phyloP scores from a whole-genome alignment of 2,797 vertebrate species.

The Triplophysa bombifrons region DNA sequence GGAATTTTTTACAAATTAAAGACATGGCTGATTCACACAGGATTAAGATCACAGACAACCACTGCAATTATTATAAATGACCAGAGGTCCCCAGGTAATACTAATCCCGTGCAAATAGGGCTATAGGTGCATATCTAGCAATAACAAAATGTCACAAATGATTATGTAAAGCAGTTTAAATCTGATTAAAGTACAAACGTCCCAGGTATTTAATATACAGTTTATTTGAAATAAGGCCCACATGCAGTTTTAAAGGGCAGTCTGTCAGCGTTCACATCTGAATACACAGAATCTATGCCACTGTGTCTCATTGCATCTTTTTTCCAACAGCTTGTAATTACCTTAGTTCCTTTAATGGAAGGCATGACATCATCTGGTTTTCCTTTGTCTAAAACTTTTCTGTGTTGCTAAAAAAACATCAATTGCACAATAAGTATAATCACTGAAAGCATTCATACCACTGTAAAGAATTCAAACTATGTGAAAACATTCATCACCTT shows the following conservation, averaged over 20 bases:
- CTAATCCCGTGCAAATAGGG: too few species aligned
- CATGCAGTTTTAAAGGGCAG: too few species aligned
- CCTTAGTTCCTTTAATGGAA: constrained; percentile 93
- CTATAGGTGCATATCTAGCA: background rate
- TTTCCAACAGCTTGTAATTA: constrained; percentile 55
- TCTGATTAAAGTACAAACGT: too few species aligned
- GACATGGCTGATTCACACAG: too few species aligned
- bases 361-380: constrained; percentile 99
- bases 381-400: constrained; percentile 99
- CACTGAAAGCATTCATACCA: background rate
- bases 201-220: background rate
- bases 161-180: constrained; percentile 9
- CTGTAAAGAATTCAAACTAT: background rate
- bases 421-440: background rate
- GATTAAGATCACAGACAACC: too few species aligned
- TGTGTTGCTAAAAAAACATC: constrained; percentile 89
- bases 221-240: background rate
- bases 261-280: too few species aligned
- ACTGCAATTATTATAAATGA: too few species aligned
- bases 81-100: too few species aligned
- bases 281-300: too few species aligned
- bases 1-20: too few species aligned
- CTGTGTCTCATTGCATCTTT: too few species aligned
- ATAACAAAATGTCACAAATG: background rate
- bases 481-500: constrained; percentile 78